Conservation (phyloP, 2,797 vertebrate species). For the Nothura maculosa region DNA sequence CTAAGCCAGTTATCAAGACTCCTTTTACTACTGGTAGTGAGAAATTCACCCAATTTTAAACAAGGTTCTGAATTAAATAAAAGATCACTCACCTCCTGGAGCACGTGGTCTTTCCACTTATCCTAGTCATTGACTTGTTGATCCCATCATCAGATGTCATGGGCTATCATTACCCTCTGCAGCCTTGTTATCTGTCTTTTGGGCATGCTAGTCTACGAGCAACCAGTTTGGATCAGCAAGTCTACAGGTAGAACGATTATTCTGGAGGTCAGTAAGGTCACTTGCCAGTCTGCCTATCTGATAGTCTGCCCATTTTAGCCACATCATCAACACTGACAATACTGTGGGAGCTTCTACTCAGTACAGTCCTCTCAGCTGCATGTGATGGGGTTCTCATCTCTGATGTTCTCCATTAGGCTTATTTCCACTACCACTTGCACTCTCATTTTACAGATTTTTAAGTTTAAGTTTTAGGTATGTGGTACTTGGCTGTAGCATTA, state of each 20-base stretch:
- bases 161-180: background rate
- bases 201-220: rapidly evolving
- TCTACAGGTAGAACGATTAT: background rate
- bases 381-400: background rate
- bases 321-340: background rate
- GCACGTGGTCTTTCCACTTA: background rate
- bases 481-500: background rate
- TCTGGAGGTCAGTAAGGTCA: background rate
- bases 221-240: background rate
- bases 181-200: background rate
- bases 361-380: background rate
- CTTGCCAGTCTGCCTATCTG: background rate
- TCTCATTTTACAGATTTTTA: background rate
- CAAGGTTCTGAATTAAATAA: background rate
- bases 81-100: background rate
- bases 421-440: background rate
- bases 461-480: background rate
- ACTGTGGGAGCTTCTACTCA: background rate
- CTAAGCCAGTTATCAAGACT: background rate
- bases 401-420: background rate
- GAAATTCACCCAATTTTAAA: background rate
- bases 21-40: background rate
- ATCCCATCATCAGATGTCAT: background rate
- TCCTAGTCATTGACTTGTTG: background rate
- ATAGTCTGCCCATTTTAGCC: background rate